Percentiles rank a stretch among this genome's conserved stretches.
These are phyloP conservation scores for Ictalurus punctatus DNA, from an alignment of 2,113 vertebrate genomes.

Conservation along the genomic window DNA sequence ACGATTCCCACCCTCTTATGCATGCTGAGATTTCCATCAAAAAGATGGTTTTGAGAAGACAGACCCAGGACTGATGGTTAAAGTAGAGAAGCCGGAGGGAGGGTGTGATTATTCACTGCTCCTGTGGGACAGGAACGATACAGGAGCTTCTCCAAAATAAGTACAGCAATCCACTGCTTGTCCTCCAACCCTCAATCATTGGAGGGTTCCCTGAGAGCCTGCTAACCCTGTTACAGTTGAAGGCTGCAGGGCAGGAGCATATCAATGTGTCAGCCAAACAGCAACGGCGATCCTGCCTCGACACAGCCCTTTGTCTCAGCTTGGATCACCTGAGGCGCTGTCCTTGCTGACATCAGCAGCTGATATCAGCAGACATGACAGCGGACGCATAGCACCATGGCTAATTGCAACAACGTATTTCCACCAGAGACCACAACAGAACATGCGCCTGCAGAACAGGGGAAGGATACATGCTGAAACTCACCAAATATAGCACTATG, in stretches of 20 bases:
- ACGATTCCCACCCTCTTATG: slow-evolving; percentile 36
- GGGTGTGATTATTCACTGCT: slow-evolving; percentile 37
- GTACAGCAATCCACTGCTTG: slow-evolving; percentile 51
- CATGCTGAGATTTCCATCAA: slow-evolving; percentile 41
- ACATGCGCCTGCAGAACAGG: slow-evolving; percentile 34
- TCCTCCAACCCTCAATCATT: slow-evolving; percentile 46
- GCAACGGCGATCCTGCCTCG: slow-evolving; percentile 53
- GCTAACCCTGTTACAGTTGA: slow-evolving; percentile 63
- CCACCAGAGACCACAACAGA: slow-evolving; percentile 31
- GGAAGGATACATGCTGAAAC: slow-evolving; percentile 44
- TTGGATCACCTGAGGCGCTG: slow-evolving; percentile 53
- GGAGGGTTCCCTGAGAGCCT: slow-evolving; percentile 50
- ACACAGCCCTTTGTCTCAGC: slow-evolving; percentile 38
- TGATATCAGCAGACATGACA: slow-evolving; percentile 58
- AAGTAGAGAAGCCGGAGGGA: slow-evolving; percentile 15
- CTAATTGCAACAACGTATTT: slow-evolving; percentile 54
- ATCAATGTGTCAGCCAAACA: slow-evolving; percentile 59
- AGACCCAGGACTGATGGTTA: slow-evolving; percentile 5
- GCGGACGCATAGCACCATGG: slow-evolving; percentile 49
- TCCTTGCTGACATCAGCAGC: slow-evolving; percentile 60
- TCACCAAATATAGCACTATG: slow-evolving; percentile 18
- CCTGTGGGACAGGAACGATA: slow-evolving; percentile 34
- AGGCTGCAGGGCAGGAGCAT: slow-evolving; percentile 56
- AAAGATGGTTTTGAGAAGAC: slow-evolving; percentile 31
- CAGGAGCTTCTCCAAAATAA: slow-evolving; percentile 49